Base-by-base conservation (phyloP, 2,113 vertebrate genomes). In the Heloderma charlesbogerti region DNA sequence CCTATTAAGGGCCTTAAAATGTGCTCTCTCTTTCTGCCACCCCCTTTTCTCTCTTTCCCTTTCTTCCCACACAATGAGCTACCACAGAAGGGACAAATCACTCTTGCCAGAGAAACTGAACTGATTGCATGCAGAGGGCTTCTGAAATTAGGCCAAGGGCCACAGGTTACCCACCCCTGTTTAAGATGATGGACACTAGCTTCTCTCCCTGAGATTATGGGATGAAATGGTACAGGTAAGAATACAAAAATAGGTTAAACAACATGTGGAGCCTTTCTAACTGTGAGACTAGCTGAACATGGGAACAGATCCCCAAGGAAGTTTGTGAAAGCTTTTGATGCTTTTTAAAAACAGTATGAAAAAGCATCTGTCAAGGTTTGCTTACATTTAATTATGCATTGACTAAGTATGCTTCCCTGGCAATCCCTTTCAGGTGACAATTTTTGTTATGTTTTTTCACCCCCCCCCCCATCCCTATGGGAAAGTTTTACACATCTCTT, bases 381-480 rank as follows among this genome's bases (percentile, higher is more conserved):
- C 57, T 83, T 63, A 83, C 60, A 63, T 83, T 60, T 63, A 83
- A 83, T 83, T 60, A 83, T 83, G 81, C n/a, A 10, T 83, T 40
- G 81, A 40, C 51, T 63, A 34, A 37, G 29, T 82, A 22, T 82
- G 60, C 18, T 82, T 82, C 80, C 20, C 81, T 63, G 81, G 57
- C 81, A 40, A 63, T 60, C n/a, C 34, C n/a, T 83, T 83, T 83
- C n/a, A 83, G 54, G 57, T 63, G 45, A 60, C 54, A 80, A 34
- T 15, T n/a, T 34, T 15, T 80, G 45, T 48, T 48, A 4, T 51
- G 10, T 16, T 80, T 37, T 80, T 57, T 31, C 8, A n/a, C n/a
- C n/a, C n/a, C n/a, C n/a, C n/a, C n/a, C 4, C 80, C 54, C 6
- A 37, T 63, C 54, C 54, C 8, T 60, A 60, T 27, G 22, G 75